Base-by-base conservation (phyloP, 2,888 invertebrate species). In the Lottia scabra region DNA sequence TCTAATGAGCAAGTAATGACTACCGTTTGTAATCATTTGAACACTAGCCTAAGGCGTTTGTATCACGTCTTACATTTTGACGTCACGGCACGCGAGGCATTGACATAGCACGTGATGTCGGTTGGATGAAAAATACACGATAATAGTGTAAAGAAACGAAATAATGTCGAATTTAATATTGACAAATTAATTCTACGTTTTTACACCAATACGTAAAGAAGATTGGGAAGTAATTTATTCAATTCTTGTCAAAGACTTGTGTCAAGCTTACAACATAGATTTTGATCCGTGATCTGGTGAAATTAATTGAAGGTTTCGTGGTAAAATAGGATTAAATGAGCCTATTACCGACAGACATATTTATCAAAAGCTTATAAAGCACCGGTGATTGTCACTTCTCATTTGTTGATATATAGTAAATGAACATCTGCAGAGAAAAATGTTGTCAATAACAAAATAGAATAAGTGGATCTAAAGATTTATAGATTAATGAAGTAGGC, bases 1-100 rank as follows among this genome's bases (percentile, higher is more conserved):
- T 65, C 66, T 70, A 65, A 70, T 66, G 70, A 70, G 65, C 62
- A 27, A 65, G 56, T 65, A 70, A 70, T 70, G 70, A 66, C 70
- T 56, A 66, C 65, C 70, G 70, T 70, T 70, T 70, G 68, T 69
- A 69, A 69, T 69, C 68, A 69, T 69, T 69, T 69, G 63, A 69
- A 69, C 68, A 30, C 43, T 69, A 44, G 63, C 68, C 68, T 44
- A 23, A 38, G 68, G 68, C 68, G 63, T 63, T 23, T 46, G 63
- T 63, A 46, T 63, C 43, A 44, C 63, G 63, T 63, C 56, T 63
- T 69, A 27, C 30, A 63, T 63, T 62, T 63, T 69, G 68, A 69
- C 68, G 68, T 69, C 68, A 69, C 45, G 45, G 44, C 44, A 63
- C 68, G 68, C 68, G 63, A 69, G 63, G 63, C 43, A 63, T 44